Base-by-base conservation (phyloP, 2,797 vertebrate species). In the Benthosema pterotum region DNA sequence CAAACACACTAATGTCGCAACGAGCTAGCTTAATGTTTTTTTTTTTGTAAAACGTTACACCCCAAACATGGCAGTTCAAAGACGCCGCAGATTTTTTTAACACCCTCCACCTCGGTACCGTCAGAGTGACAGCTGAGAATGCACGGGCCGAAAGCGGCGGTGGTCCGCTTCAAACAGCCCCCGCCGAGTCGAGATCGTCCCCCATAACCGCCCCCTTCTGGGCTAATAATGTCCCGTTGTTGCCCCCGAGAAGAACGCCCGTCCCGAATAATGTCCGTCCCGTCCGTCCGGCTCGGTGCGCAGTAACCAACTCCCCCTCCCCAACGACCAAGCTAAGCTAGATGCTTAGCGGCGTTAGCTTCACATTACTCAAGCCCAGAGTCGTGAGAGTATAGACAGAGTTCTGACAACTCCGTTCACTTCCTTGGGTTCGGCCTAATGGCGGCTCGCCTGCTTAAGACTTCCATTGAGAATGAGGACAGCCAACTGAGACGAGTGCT, bases 361-460 rank as follows among this genome's bases (percentile, higher is more conserved):
- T 72, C 85, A 57, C 32, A 86, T 84, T 92, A 94, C 88, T 93
- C 92, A 89, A 94, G 93, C n/a, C n/a, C n/a, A n/a, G n/a, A n/a
- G n/a, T n/a, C n/a, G n/a, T n/a, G n/a, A n/a, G n/a, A n/a, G n/a
- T n/a, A n/a, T n/a, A n/a, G n/a, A n/a, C n/a, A n/a, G n/a, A n/a
- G n/a, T n/a, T n/a, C n/a, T n/a, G n/a, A n/a, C n/a, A n/a, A n/a
- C n/a, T n/a, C n/a, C n/a, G n/a, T n/a, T n/a, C n/a, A n/a, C n/a
- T n/a, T n/a, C n/a, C n/a, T n/a, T n/a, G n/a, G n/a, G n/a, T n/a
- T n/a, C n/a, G n/a, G n/a, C n/a, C n/a, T n/a, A n/a, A n/a, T n/a
- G n/a, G n/a, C n/a, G n/a, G n/a, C n/a, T n/a, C n/a, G n/a, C n/a
- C n/a, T n/a, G n/a, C n/a, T n/a, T n/a, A n/a, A n/a, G n/a, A n/a